Base-by-base conservation (phyloP, 1,140 invertebrate species). In the Drosophila kanapiae region DNA sequence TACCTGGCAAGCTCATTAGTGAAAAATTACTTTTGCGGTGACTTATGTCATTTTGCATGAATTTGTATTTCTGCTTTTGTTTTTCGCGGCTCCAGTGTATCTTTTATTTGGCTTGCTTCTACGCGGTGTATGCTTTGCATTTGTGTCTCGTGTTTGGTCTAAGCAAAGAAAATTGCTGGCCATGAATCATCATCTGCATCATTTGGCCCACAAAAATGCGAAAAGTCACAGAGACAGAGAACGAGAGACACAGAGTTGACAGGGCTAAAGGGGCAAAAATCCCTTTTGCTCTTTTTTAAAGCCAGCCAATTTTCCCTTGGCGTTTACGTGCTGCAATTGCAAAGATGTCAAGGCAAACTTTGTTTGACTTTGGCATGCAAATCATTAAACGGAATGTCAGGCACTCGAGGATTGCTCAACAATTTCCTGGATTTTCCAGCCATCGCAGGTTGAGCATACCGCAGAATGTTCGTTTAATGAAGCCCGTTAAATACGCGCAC, bases 1-100 rank as follows among this genome's bases (percentile, higher is more conserved):
- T 67, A 62, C 60, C 68, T 78, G 80, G 65, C 76, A 83, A 88
- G 85, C 85, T 90, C 86, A 90, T 90, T 90, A 90, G 85, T 90
- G 85, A 90, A 90, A 90, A 90, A 90, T 90, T 90, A 90, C 85
- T 90, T 78, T 81, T 82, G 86, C 78, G 85, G 85, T 90, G 85
- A 90, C 86, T 90, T 90, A 90, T 90, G 86, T 90, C 85, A 85
- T 88, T 84, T 78, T 62, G 85, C 80, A 75, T 74, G 85, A 87
- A 87, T 87, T 87, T 87, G 84, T 87, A 88, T 87, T 90, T 87
- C 53, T 88, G 80, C 80, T 84, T 82, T 80, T 87, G 71, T 78
- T 87, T 83, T 57, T 45, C 31, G 18, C 61, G 37, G 64, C 78
- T 51, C 31, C 53, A 10, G 51, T 37, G 53, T 56, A 33, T 29